A percentile compares a stretch with the other conserved stretches of the same genome.
Evolutionary conservation across 92 coral and sea anemone genomes (phyloP).

Genomic region (Plumapathes pennacea): DNA sequence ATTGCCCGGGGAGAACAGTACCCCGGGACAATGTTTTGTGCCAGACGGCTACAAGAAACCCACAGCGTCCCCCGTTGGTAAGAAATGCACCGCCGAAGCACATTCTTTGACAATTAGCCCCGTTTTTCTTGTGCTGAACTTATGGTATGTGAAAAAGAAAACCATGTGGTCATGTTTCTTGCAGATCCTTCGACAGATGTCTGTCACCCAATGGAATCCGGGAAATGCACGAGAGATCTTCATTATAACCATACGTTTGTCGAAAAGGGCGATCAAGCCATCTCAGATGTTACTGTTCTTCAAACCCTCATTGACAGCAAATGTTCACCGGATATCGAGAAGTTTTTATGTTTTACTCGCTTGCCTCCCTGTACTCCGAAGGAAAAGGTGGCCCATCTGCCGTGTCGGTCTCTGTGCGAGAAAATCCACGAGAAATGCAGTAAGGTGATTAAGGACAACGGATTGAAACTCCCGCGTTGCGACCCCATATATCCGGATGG

Average conservation of each 20-base stretch:
- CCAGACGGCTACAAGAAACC: constrained; percentile 37
- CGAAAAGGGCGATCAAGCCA: constrained; percentile 18
- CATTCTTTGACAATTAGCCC: too few relatives aligned
- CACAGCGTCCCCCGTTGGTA: constrained; percentile 25
- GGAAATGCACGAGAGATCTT: constrained; percentile 36
- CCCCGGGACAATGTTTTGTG: constrained; percentile 26
- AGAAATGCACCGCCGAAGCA: too few relatives aligned
- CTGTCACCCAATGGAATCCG: constrained; percentile 20
- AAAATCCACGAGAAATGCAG: constrained; percentile 51
- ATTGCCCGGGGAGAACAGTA: constrained; percentile 33
- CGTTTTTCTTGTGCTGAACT: too few relatives aligned
- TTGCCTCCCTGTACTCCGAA: constrained; percentile 55
- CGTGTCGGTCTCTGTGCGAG: constrained; percentile 56
- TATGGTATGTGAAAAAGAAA: too few relatives aligned
- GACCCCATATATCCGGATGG: constrained; percentile 42
- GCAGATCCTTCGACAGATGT: constrained; percentile 21
- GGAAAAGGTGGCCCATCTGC: constrained; percentile 49
- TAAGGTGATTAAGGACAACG: constrained; percentile 10
- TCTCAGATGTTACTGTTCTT: neutral
- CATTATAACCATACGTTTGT: constrained; percentile 56
- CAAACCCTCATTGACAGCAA: constrained; percentile 12
- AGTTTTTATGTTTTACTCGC: constrained; percentile 55
- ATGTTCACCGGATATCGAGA: constrained; percentile 50
- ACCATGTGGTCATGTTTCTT: too few relatives aligned
- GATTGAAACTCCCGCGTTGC: constrained; percentile 45